phyloP scores from a whole-genome alignment of 2,113 vertebrate species.

The Anseranas semipalmata region DNA sequence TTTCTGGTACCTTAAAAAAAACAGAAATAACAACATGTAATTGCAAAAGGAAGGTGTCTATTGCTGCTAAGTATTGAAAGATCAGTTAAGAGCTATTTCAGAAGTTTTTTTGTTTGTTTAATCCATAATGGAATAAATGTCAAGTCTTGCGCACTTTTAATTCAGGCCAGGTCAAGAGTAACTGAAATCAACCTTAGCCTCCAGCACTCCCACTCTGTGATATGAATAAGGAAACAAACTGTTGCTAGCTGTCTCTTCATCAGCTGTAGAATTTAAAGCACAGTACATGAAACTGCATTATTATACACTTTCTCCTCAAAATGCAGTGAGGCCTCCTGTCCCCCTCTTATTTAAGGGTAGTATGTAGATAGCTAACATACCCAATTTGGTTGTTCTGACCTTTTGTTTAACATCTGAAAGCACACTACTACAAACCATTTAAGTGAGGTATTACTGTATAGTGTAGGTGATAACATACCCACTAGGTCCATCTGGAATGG shows the following conservation, averaged over 20 bases:
- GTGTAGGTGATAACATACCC: constrained; percentile 78
- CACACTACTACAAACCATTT: background rate
- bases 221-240: background rate
- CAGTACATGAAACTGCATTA: background rate
- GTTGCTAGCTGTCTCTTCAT: background rate
- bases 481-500: constrained; percentile 88
- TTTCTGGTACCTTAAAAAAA: constrained; percentile 85
- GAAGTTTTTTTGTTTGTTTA: background rate
- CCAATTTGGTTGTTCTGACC: background rate
- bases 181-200: background rate
- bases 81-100: background rate
- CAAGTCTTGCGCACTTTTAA: background rate
- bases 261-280: background rate
- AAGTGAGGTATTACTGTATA: background rate
- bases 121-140: background rate
- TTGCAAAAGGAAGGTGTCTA: background rate
- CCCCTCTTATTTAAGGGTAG: background rate
- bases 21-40: background rate
- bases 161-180: background rate
- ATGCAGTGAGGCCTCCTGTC: background rate
- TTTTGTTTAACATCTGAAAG: background rate
- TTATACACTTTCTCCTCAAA: background rate
- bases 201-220: background rate
- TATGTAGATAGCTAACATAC: background rate
- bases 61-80: background rate